phyloP scores from a whole-genome alignment of 2,888 invertebrate species.

The Clivina fossor region DNA sequence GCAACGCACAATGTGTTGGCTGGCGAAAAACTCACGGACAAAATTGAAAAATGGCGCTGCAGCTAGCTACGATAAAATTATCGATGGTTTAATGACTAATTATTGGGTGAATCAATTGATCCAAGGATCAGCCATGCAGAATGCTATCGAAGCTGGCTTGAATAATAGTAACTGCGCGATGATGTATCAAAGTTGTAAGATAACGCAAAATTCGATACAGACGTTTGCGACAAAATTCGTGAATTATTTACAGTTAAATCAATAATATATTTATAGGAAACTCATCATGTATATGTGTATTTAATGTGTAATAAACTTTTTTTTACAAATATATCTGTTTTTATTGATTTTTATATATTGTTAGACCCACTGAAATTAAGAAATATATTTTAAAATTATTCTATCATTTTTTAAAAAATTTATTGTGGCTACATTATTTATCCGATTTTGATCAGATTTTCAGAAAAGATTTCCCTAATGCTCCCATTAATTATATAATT shows the following conservation, averaged over 20 bases:
- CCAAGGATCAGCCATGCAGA: constrained; percentile 58
- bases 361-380: too few relatives aligned
- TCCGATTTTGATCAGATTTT: too few relatives aligned
- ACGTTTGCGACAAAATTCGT: constrained; percentile 36
- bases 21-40: constrained; percentile 52
- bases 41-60: constrained; percentile 51
- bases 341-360: too few relatives aligned
- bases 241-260: constrained; percentile 19
- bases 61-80: constrained; percentile 53
- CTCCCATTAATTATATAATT: too few relatives aligned
- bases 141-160: constrained; percentile 57
- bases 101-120: constrained; percentile 51
- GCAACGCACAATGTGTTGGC: constrained; percentile 61
- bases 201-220: constrained; percentile 40
- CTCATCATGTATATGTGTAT: too few relatives aligned
- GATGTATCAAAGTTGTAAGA: constrained; percentile 54
- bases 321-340: too few relatives aligned
- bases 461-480: too few relatives aligned
- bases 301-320: too few relatives aligned
- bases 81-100: constrained; percentile 56
- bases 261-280: too few relatives aligned
- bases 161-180: constrained; percentile 51
- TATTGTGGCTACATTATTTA: too few relatives aligned
- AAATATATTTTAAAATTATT: too few relatives aligned
- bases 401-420: too few relatives aligned